Evolutionary conservation across 2,888 invertebrate species (phyloP).

Genomic region (Phaedon cochleariae): DNA sequence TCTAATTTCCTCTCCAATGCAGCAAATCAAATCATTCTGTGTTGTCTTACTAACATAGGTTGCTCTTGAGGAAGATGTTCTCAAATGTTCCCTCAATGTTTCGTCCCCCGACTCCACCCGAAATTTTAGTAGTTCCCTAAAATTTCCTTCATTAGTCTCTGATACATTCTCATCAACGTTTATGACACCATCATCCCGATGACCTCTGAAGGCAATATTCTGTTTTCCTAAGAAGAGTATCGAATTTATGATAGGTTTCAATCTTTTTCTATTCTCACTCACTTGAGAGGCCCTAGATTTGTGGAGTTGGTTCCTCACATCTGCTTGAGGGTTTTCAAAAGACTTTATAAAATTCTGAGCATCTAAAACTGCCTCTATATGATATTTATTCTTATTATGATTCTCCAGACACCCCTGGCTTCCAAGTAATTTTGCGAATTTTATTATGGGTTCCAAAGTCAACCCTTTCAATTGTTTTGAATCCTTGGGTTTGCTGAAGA

Average conservation of each 20-base stretch:
- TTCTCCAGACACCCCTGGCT: background rate
- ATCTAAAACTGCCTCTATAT: background rate
- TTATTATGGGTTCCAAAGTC: background rate
- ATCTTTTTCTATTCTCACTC: conserved; percentile 10
- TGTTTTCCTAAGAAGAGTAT: conserved; percentile 7
- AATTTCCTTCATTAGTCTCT: conserved; percentile 14
- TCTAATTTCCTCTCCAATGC: background rate
- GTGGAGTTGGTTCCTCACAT: background rate
- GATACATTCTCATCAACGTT: background rate
- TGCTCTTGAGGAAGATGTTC: conserved; percentile 2
- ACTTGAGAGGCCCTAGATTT: conserved; percentile 1
- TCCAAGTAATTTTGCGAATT: conserved; percentile 2
- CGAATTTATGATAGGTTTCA: conserved; percentile 6
- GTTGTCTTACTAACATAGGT: conserved; percentile 13
- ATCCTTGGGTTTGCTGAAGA: conserved; percentile 4
- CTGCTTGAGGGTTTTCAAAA: conserved; percentile 4
- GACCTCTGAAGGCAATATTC: conserved; percentile 12
- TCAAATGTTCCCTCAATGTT: conserved; percentile 11
- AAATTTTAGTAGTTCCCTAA: conserved; percentile 17
- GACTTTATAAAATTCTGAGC: conserved; percentile 1
- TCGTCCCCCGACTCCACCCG: conserved; percentile 8
- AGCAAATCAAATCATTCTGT: background rate
- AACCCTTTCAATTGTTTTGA: conserved; percentile 3
- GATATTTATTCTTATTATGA: conserved; percentile 6
- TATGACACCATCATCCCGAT: conserved; percentile 2